Conservation (phyloP, 2,797 vertebrate genomes). For the Rhabdophis nuchalis region DNA sequence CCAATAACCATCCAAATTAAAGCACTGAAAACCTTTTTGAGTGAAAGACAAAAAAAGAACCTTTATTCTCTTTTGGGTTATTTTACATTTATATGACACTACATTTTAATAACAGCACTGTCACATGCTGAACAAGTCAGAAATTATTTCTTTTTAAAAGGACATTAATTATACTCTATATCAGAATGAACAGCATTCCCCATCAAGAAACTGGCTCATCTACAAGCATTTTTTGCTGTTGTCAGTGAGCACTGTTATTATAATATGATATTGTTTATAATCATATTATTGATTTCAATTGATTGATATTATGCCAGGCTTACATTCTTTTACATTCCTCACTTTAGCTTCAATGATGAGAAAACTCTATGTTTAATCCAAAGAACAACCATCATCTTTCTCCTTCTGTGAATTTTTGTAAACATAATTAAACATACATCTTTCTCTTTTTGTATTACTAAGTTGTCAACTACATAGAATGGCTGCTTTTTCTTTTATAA, state of each 20-base stretch:
- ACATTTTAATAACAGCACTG: slow-evolving; percentile 65
- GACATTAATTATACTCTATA: slow-evolving; percentile 56
- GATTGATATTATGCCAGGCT: not conserved
- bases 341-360: slow-evolving; percentile 3
- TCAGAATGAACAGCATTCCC: slow-evolving; percentile 55
- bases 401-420: slow-evolving; percentile 21
- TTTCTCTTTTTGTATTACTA: not conserved
- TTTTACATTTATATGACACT: slow-evolving; percentile 67
- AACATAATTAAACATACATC: not conserved
- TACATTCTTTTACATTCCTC: not conserved
- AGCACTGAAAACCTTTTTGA: slow-evolving; percentile 51
- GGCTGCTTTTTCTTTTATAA: not conserved
- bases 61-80: slow-evolving; percentile 54
- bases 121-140: slow-evolving; percentile 56
- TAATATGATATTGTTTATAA: not conserved
- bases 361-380: slow-evolving; percentile 24
- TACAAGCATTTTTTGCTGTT: slow-evolving; percentile 13
- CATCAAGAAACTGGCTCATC: slow-evolving; percentile 43
- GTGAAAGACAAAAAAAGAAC: slow-evolving; percentile 15
- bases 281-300: not conserved
- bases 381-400: slow-evolving; percentile 31
- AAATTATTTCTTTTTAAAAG: slow-evolving; percentile 64
- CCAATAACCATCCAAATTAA: slow-evolving; percentile 60
- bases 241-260: not conserved
- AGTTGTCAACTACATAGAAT: not conserved